phyloP scores from a whole-genome alignment of 2,113 vertebrate genomes.

The Albula glossodonta region DNA sequence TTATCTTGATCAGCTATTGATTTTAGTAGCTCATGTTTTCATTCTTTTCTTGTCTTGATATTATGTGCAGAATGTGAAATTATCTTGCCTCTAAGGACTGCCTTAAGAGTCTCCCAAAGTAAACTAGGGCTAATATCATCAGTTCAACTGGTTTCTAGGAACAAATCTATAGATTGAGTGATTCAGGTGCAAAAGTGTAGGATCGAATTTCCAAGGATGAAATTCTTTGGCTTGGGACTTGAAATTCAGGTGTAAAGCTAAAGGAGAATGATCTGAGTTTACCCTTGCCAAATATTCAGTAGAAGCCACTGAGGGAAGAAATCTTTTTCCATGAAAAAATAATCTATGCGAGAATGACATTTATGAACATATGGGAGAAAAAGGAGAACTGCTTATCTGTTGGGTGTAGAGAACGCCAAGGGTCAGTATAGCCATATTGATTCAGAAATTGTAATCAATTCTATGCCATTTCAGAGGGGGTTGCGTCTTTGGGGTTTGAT shows the following conservation, averaged over 20 bases:
- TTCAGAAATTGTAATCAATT: neutral
- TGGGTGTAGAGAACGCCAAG: conserved; percentile 18
- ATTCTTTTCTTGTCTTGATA: neutral
- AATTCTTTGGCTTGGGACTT: neutral
- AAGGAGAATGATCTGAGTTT: conserved; percentile 7
- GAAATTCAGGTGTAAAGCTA: neutral
- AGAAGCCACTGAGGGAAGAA: neutral
- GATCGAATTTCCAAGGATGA: neutral
- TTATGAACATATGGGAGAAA: conserved; percentile 11
- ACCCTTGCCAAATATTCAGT: neutral
- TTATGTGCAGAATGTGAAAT: neutral
- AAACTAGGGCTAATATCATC: too few species aligned
- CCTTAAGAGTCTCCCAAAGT: neutral
- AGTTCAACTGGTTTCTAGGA: too few species aligned
- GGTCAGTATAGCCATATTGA: conserved; percentile 15
- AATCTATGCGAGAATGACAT: conserved; percentile 15
- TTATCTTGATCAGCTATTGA: neutral
- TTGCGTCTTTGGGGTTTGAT: neutral
- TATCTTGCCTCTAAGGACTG: neutral
- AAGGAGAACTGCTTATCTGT: conserved; percentile 2
- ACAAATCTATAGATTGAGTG: too few species aligned
- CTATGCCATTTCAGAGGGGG: conserved; percentile 11
- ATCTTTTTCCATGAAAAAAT: conserved; percentile 16
- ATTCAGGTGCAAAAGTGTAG: conserved; percentile 9
- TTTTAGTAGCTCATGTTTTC: neutral